These are phyloP conservation scores for Cichladusa arquata DNA, from an alignment of 2,113 vertebrate genomes.

Conservation along the genomic window DNA sequence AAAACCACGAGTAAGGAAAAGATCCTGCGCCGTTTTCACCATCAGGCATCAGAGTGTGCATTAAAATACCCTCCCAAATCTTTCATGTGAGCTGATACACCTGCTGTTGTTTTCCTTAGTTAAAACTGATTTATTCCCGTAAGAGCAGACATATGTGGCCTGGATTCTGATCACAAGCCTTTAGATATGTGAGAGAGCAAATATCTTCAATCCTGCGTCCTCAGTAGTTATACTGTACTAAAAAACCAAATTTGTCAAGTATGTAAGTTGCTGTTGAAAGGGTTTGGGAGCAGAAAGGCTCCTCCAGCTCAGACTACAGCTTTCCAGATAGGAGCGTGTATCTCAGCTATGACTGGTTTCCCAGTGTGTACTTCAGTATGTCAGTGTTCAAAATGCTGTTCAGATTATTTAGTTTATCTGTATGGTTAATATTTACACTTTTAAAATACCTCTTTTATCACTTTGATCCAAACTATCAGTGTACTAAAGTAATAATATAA, in stretches of 20 bases:
- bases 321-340: not conserved
- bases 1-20: not conserved
- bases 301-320: not conserved
- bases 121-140: not conserved
- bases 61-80: not conserved
- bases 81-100: rapidly evolving
- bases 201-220: not conserved
- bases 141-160: not conserved
- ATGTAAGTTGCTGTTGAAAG: not conserved
- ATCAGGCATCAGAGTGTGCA: not conserved
- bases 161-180: not conserved
- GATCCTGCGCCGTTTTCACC: not conserved
- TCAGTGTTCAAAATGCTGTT: not conserved
- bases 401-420: constrained; percentile 14
- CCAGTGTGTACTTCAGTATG: not conserved
- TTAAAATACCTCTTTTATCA: constrained; percentile 27
- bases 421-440: constrained; percentile 15
- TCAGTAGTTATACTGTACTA: not conserved
- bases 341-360: not conserved
- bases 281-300: not conserved
- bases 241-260: not conserved
- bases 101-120: not conserved
- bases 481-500: constrained; percentile 47
- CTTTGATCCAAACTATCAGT: constrained; percentile 26
- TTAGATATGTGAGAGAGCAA: not conserved